Percentiles rank a stretch among this genome's conserved stretches.
Conservation (phyloP, 2,113 vertebrate genomes). For the Apus apus region DNA sequence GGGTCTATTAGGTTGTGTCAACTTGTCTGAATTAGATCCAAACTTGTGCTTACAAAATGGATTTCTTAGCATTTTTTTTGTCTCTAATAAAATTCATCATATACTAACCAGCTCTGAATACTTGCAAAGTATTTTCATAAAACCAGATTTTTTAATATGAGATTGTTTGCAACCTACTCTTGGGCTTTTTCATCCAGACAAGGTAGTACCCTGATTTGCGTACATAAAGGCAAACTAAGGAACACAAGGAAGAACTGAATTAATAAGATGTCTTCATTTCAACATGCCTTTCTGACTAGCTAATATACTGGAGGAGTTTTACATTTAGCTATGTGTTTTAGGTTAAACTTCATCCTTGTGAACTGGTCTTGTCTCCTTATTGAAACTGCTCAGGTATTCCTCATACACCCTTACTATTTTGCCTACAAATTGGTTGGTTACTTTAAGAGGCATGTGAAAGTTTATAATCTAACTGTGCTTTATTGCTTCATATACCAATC, state of each 20-base stretch:
- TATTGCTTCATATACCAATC: neutral
- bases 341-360: neutral
- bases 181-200: neutral
- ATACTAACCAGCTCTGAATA: neutral
- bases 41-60: neutral
- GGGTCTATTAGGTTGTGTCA: neutral
- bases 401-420: neutral
- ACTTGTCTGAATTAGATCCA: neutral
- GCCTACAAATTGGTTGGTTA: fast-evolving
- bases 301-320: neutral
- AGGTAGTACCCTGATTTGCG: neutral
- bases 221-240: neutral
- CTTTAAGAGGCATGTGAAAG: neutral
- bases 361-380: neutral
- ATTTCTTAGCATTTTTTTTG: neutral
- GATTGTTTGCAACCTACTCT: fast-evolving
- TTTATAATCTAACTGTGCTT: neutral
- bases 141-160: fast-evolving
- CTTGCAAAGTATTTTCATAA: neutral
- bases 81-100: neutral
- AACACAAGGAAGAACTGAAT: neutral
- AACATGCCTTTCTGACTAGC: neutral
- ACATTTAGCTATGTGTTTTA: neutral
- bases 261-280: neutral
- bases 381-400: neutral